Evolutionary conservation across 2,888 invertebrate genomes (phyloP), one percentile per base, ranked within the genome.

Genomic region (Diloba caeruleocephala): DNA sequence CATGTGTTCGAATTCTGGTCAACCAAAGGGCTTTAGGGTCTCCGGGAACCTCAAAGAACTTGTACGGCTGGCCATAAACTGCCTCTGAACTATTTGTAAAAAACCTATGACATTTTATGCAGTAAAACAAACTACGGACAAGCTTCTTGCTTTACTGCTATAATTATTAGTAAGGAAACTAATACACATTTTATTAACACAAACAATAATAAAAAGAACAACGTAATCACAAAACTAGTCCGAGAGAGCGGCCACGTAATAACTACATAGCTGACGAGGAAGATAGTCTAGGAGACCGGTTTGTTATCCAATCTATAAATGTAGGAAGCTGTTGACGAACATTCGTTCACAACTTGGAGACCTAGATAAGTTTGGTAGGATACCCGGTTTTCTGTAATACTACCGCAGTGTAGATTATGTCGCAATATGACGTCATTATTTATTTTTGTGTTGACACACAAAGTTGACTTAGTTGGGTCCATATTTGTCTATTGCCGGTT

Each of bases 161-260:
- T n/a, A n/a, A n/a, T 7, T 21, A 2, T 21, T 4, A 17, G 1
- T 23, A 37, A 31, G 26, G 14, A 52, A 41, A 25, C 2, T 10
- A 19, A 32, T 5, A 6, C 33, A 13, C 9, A 25, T 60, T 48
- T 34, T 37, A 45, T 42, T 43, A 65, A 43, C 37, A 36, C 9
- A 48, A 50, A 60, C 28, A 65, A 57, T 51, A 61, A 65, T 37
- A 58, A 29, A 10, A 21, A 49, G 61, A 44, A 44, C 28, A 41
- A 53, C 50, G 42, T 48, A 67, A 60, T 45, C 38, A 32, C 14
- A 9, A 14, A 67, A 63, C 52, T 64, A 68, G 70, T 71, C 41
- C 57, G 44, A 68, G 71, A 70, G 68, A 64, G 61, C 48, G 57
- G 7, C 53, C 43, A 69, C 66, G 66, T 69, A 69, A 72, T 34